These are phyloP conservation scores for Pseudococcus longispinus DNA, from an alignment of 2,888 invertebrate species.

Conservation along the genomic window DNA sequence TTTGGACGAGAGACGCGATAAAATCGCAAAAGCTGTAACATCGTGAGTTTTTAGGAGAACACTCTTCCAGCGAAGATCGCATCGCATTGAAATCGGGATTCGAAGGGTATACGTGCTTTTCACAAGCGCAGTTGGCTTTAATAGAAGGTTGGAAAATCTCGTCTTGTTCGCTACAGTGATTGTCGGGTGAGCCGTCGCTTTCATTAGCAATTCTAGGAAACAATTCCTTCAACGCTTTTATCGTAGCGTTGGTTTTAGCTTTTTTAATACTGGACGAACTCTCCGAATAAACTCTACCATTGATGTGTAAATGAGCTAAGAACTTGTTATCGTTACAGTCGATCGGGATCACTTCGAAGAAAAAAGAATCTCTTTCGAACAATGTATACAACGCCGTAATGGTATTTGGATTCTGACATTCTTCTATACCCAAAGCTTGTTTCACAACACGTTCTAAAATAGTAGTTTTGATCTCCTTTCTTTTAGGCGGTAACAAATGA, in stretches of 20 bases:
- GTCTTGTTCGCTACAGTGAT: neutral
- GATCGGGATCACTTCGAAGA: constrained; percentile 1
- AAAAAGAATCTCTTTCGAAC: constrained; percentile 36
- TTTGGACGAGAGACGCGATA: constrained; percentile 25
- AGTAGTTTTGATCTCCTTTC: constrained; percentile 24
- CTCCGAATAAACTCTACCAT: neutral
- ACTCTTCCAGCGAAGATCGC: neutral
- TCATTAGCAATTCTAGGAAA: constrained; percentile 39
- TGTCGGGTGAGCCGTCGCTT: neutral
- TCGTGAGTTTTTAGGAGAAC: neutral
- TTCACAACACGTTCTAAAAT: constrained; percentile 44
- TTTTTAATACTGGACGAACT: constrained; percentile 14
- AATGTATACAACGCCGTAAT: constrained; percentile 39
- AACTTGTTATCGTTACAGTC: constrained; percentile 1
- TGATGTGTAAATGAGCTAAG: neutral
- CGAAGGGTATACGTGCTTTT: neutral
- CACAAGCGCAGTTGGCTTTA: neutral
- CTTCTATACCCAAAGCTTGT: constrained; percentile 25
- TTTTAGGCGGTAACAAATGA: neutral
- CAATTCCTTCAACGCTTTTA: constrained; percentile 42
- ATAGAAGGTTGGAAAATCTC: neutral
- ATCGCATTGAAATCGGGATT: neutral
- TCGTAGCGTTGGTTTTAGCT: constrained; percentile 40
- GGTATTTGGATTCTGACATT: constrained; percentile 48
- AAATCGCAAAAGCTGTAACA: constrained; percentile 45